These are phyloP conservation scores for Brachionus manjavacas DNA, from an alignment of 1,140 invertebrate genomes.

Conservation along the genomic window DNA sequence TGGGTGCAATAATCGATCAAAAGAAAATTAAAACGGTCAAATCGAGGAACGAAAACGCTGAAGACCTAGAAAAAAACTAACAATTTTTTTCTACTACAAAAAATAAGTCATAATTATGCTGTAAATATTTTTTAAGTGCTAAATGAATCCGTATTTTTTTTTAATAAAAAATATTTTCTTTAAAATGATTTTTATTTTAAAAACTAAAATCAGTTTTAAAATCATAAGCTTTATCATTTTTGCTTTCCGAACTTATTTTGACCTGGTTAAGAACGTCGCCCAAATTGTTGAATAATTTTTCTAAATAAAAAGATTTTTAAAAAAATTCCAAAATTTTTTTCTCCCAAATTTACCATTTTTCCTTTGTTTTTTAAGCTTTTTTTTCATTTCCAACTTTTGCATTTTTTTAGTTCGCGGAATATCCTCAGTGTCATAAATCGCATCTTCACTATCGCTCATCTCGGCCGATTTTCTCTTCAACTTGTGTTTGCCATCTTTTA, in stretches of 20 bases:
- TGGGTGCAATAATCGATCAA: no score
- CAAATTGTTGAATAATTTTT: slow-evolving; percentile 31
- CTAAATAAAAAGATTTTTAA: not conserved
- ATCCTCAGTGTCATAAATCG: slow-evolving; percentile 7
- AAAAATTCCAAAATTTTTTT: not conserved
- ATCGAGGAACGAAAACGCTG: no score
- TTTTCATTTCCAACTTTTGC: slow-evolving; percentile 30
- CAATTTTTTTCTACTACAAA: no score
- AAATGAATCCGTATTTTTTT: no score
- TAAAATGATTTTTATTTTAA: not conserved
- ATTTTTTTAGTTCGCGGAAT: slow-evolving; percentile 40
- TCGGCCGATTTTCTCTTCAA: slow-evolving; percentile 20
- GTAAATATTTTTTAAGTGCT: no score
- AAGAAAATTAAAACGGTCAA: no score
- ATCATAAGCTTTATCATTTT: slow-evolving; percentile 29
- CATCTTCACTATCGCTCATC: slow-evolving; percentile 2
- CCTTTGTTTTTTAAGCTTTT: slow-evolving; percentile 24
- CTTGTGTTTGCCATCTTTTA: not conserved
- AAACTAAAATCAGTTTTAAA: slow-evolving; percentile 39
- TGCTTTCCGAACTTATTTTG: not conserved
- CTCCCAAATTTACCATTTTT: slow-evolving; percentile 7
- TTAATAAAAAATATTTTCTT: not conserved
- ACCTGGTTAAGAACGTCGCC: slow-evolving; percentile 21
- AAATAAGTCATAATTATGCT: no score
- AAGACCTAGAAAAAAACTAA: no score